Percentiles rank a stretch among this genome's conserved stretches.
These are phyloP conservation scores for Penaeus indicus DNA, from an alignment of 1,140 invertebrate species.

Conservation along the genomic window DNA sequence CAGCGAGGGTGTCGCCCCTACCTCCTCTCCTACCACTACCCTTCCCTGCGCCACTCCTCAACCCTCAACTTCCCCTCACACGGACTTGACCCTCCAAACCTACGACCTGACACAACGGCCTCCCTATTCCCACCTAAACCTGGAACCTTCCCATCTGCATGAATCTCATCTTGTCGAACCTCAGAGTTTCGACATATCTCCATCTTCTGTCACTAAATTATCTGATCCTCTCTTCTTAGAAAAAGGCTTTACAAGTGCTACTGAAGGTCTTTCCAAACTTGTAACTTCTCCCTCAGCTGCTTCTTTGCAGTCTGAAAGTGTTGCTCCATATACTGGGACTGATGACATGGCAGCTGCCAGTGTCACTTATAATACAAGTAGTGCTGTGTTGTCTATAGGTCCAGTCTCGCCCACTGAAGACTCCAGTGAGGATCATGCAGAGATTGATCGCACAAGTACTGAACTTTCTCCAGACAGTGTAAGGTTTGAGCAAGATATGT, in stretches of 20 bases:
- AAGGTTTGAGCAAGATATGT: conserved; percentile 68
- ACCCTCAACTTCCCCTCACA: conserved; percentile 27
- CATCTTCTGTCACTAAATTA: conserved; percentile 61
- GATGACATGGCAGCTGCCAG: conserved; percentile 48
- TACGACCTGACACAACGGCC: conserved; percentile 29
- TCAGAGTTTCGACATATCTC: conserved; percentile 51
- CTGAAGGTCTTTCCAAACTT: conserved; percentile 48
- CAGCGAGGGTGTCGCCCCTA: conserved; percentile 56
- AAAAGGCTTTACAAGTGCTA: conserved; percentile 39
- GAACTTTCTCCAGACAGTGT: conserved; percentile 65
- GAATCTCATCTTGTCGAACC: conserved; percentile 49
- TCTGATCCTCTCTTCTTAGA: conserved; percentile 50
- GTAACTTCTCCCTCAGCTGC: conserved; percentile 54
- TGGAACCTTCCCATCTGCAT: conserved; percentile 50
- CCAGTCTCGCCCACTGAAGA: conserved; percentile 64
- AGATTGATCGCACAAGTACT: conserved; percentile 66
- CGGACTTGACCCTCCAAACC: conserved; percentile 24
- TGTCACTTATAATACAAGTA: conserved; percentile 56
- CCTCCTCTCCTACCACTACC: conserved; percentile 47
- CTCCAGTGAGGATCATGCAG: conserved; percentile 65
- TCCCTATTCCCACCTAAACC: conserved; percentile 42
- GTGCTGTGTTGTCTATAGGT: conserved; percentile 45
- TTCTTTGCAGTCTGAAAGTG: conserved; percentile 55
- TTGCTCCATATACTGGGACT: conserved; percentile 45
- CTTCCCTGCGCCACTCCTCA: conserved; percentile 22